A percentile compares a stretch with the other conserved stretches of the same genome.
phyloP scores from a whole-genome alignment of 2,888 invertebrate species.

The Chloroclystis v-ata region DNA sequence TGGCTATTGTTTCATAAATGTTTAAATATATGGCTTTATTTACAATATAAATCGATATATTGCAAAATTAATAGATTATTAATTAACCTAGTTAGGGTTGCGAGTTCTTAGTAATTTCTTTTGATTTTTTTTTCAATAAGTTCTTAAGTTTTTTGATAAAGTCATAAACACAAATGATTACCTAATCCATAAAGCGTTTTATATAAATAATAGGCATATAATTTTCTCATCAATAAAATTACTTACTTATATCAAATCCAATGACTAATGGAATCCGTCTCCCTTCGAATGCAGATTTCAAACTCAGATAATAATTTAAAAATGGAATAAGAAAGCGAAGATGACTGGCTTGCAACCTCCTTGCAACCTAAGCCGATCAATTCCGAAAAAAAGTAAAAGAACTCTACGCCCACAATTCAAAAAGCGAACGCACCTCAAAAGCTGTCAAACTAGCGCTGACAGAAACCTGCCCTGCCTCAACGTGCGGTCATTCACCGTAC shows the following conservation, averaged over 20 bases:
- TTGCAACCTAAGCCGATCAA: slow-evolving; percentile 54
- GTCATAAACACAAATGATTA: too few species aligned
- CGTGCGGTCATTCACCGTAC: slow-evolving; percentile 62
- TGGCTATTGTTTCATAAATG: slow-evolving; percentile 13
- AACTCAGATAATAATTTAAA: slow-evolving; percentile 23
- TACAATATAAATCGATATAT: slow-evolving; percentile 6
- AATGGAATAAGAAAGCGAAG: slow-evolving; percentile 28
- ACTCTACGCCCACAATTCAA: slow-evolving; percentile 62
- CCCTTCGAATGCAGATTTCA: slow-evolving; percentile 22
- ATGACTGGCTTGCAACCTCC: slow-evolving; percentile 37
- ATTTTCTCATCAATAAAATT: not conserved
- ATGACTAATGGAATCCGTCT: slow-evolving; percentile 24
- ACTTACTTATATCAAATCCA: not conserved
- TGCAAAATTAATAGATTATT: not conserved
- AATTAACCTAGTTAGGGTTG: too few species aligned
- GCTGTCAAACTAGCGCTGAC: slow-evolving; percentile 69
- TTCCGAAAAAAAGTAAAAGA: slow-evolving; percentile 45
- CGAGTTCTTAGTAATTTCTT: too few species aligned
- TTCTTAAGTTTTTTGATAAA: too few species aligned
- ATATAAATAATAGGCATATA: not conserved
- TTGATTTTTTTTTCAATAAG: too few species aligned
- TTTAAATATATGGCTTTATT: slow-evolving; percentile 1
- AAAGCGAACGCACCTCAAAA: slow-evolving; percentile 72
- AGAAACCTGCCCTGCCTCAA: slow-evolving; percentile 64
- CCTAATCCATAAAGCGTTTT: not conserved